Base-by-base conservation (phyloP, 2,888 invertebrate genomes). In the Lydus trimaculatus region DNA sequence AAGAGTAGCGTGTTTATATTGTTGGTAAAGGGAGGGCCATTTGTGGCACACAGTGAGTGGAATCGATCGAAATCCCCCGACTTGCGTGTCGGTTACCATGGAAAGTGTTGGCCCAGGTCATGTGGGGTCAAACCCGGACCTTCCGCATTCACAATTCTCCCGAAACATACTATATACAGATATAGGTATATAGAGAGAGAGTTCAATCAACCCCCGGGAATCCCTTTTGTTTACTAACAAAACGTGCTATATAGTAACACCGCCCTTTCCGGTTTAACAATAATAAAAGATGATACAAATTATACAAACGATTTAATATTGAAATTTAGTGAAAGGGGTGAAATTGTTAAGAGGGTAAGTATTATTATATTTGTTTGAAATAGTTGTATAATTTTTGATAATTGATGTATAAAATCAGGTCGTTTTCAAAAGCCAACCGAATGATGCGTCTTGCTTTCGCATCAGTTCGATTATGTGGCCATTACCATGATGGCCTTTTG, bases 81-180 rank as follows among this genome's bases (percentile, higher is more conserved):
- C 83, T 84, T 85, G 85, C 85, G 85, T 85, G 85, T 81, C 83
- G 85, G 85, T 85, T 85, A 85, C 85, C 86, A 86, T 85, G 85
- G 85, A 85, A 85, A 86, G 85, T 86, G 86, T 86, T 86, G 84
- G 83, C 84, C 84, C 85, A 84, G 86, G 86, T 86, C 85, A 85
- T 82, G 83, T 74, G 84, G 83, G 85, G 85, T 85, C 85, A 85
- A 84, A 85, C 84, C 84, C 85, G 84, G 84, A 84, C 84, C 84
- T 84, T 84, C 82, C 84, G 82, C 83, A 84, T 80, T 79, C 75
- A 74, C 76, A 69, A 71, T 75, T 74, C 68, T 52, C 74, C 77
- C 76, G 75, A 76, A 75, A 67, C 66, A 43, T 17, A 33, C 33
- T 33, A 2, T 1, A 33, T 4, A 36, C 36, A 36, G 13, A 36